Percentiles rank a stretch among this genome's conserved stretches.
Conservation (phyloP, 2,113 vertebrate genomes). For the Microcebus tavaratra region DNA sequence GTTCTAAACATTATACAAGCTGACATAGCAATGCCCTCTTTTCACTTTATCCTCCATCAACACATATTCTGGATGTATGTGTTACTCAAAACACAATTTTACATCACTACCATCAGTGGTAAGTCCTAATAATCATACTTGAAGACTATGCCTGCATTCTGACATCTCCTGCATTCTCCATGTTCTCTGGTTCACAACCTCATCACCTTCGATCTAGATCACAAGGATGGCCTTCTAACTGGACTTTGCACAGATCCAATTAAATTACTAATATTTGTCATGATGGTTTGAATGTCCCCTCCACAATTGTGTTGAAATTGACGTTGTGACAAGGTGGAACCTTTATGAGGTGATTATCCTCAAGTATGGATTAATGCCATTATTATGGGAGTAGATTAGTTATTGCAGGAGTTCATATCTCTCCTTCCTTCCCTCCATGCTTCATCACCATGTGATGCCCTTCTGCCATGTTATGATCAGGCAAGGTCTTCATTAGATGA, state of each 20-base stretch:
- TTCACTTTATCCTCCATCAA: background rate
- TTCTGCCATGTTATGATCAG: background rate
- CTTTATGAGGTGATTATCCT: background rate
- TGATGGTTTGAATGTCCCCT: background rate
- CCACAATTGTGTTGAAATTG: background rate
- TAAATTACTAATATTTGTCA: background rate
- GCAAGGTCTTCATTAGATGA: background rate
- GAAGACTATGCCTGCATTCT: background rate
- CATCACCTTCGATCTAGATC: background rate
- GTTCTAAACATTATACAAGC: background rate
- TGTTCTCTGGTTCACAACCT: background rate
- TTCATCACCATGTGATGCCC: background rate
- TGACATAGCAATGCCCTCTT: background rate
- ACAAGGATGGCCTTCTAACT: background rate
- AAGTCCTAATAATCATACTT: background rate
- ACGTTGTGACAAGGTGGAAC: background rate
- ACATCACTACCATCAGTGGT: background rate
- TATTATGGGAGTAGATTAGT: background rate
- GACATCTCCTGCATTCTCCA: background rate
- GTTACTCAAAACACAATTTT: background rate
- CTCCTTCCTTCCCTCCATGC: background rate
- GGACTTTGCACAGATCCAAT: background rate
- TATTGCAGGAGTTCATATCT: background rate
- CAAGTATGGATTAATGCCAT: background rate
- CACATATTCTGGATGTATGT: background rate